These are phyloP conservation scores for Ametastegia equiseti DNA, from an alignment of 2,888 invertebrate species.

Conservation along the genomic window DNA sequence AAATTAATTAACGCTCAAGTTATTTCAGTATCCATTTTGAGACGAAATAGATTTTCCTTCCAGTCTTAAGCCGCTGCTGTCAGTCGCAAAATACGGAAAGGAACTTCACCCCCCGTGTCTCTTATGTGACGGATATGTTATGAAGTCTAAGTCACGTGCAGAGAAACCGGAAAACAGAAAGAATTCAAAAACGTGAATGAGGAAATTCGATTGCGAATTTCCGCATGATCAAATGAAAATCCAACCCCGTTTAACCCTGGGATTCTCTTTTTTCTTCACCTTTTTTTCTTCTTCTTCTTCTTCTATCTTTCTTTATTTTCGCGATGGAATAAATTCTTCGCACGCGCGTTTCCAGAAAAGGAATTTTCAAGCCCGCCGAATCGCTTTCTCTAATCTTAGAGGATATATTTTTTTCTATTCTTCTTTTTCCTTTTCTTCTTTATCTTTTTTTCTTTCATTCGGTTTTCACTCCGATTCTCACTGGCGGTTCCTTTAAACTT, in stretches of 20 bases:
- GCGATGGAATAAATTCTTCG: constrained; percentile 11
- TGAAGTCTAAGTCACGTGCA: neutral
- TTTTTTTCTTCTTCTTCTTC: neutral
- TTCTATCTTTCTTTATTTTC: neutral
- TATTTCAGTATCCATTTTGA: no score
- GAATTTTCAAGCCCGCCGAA: constrained; percentile 1
- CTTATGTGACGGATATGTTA: no score
- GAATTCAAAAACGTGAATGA: neutral
- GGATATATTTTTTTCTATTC: neutral
- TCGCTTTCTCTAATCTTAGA: neutral
- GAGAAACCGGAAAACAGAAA: neutral
- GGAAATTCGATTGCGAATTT: neutral
- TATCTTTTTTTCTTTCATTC: neutral
- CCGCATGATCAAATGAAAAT: neutral
- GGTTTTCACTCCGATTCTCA: neutral
- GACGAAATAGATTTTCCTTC: no score
- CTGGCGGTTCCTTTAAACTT: no score
- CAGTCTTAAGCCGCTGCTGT: no score
- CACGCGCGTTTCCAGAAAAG: neutral
- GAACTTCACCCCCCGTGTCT: no score
- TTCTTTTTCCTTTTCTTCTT: neutral
- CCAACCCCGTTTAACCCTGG: neutral
- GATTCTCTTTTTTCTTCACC: neutral
- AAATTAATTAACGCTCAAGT: no score
- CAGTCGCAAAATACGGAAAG: no score